Evolutionary conservation across 2,888 invertebrate species (phyloP).

Genomic region (Ormia ochracea): DNA sequence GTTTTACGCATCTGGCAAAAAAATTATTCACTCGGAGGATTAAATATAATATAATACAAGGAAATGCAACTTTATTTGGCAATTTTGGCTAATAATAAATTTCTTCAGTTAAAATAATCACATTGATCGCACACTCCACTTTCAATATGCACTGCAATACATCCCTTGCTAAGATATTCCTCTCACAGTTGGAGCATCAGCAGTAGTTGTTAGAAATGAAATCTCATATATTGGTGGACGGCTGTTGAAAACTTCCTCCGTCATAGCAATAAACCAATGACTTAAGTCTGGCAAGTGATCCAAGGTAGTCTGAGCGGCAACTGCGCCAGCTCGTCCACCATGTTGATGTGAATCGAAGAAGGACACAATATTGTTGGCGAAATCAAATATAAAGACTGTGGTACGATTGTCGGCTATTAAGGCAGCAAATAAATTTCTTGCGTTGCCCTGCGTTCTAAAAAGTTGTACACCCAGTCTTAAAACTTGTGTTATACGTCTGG

Average conservation of each 20-base stretch:
- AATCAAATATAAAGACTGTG: slow-evolving; percentile 70
- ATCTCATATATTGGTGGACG: slow-evolving; percentile 70
- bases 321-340: slow-evolving; percentile 70
- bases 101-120: background rate
- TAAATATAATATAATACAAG: background rate
- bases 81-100: background rate
- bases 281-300: slow-evolving; percentile 68
- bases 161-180: background rate
- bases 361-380: slow-evolving; percentile 68
- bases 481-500: slow-evolving; percentile 68
- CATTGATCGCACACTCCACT: slow-evolving; percentile 7
- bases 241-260: slow-evolving; percentile 69
- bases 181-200: slow-evolving; percentile 25
- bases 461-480: slow-evolving; percentile 70
- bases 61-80: background rate
- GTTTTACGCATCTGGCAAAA: too few species aligned
- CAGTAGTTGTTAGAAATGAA: slow-evolving; percentile 67
- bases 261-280: slow-evolving; percentile 71
- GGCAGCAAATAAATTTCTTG: slow-evolving; percentile 69
- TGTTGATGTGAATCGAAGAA: slow-evolving; percentile 73
- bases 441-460: slow-evolving; percentile 62
- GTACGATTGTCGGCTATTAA: slow-evolving; percentile 73
- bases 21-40: too few species aligned
- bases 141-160: background rate
- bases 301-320: slow-evolving; percentile 69